These are phyloP conservation scores for Rhinichthys klamathensis DNA, from an alignment of 2,113 vertebrate genomes.

Conservation along the genomic window DNA sequence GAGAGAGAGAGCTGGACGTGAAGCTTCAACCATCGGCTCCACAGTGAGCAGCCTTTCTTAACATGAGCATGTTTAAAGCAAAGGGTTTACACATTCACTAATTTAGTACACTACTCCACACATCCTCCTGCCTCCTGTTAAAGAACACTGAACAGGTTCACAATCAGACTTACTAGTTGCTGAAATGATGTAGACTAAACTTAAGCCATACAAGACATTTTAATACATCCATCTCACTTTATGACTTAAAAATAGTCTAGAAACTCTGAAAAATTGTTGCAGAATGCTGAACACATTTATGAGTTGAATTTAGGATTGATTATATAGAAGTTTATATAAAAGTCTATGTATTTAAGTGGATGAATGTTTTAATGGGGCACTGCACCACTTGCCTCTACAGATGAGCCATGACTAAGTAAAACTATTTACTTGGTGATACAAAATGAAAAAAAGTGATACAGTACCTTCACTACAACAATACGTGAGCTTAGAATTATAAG, in stretches of 20 bases:
- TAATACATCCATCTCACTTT: not conserved
- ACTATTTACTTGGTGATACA: not conserved
- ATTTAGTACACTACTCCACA: not conserved
- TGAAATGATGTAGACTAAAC: slow-evolving; percentile 5
- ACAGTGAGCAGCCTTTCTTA: too few relatives aligned
- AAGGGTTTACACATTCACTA: not conserved
- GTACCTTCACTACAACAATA: not conserved
- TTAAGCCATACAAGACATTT: not conserved
- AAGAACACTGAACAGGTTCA: not conserved
- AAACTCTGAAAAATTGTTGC: not conserved
- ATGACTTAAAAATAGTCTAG: not conserved
- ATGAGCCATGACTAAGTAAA: not conserved
- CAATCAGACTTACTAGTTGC: not conserved
- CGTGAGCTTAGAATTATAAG: too few relatives aligned
- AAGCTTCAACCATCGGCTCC: too few relatives aligned
- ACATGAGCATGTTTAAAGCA: not conserved
- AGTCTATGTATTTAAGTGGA: not conserved
- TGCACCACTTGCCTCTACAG: not conserved
- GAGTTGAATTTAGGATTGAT: not conserved
- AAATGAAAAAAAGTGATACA: not conserved
- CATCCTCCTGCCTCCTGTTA: not conserved
- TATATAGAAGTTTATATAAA: not conserved
- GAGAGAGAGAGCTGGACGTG: too few relatives aligned
- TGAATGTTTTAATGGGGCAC: not conserved
- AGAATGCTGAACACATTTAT: not conserved